Evolutionary conservation across 2,888 invertebrate species (phyloP).

Genomic region (Epinotia demarniana): DNA sequence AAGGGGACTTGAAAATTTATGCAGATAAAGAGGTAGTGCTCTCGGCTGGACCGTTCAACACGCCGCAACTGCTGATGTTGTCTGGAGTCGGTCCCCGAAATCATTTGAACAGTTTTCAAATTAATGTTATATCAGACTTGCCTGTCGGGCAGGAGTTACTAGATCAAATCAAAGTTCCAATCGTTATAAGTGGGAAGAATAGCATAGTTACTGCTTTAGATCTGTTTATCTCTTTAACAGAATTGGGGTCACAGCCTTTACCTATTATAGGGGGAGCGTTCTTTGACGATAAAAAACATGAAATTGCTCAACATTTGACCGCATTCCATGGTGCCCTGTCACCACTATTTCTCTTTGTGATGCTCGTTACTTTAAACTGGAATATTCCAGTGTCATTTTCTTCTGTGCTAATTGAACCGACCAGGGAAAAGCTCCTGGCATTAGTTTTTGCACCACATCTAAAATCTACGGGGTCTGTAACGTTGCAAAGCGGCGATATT

Average conservation of each 20-base stretch:
- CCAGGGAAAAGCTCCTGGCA: constrained; percentile 15
- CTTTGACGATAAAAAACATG: not conserved
- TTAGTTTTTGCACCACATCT: constrained; percentile 9
- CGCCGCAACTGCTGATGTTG: constrained; percentile 38
- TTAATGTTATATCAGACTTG: constrained; percentile 28
- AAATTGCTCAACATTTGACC: constrained; percentile 2
- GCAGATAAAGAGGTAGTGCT: constrained; percentile 28
- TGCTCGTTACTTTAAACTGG: constrained; percentile 24
- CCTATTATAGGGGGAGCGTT: constrained; percentile 19
- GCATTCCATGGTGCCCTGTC: constrained; percentile 5
- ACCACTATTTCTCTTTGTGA: constrained; percentile 13
- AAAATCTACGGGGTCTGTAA: constrained; percentile 36
- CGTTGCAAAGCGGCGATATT: constrained; percentile 30
- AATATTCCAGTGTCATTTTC: constrained; percentile 18
- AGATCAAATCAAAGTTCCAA: constrained; percentile 30
- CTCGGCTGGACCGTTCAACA: constrained; percentile 31
- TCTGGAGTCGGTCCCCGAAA: constrained; percentile 40
- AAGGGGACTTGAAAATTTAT: constrained; percentile 37
- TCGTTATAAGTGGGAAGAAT: constrained; percentile 24
- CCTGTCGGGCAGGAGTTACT: constrained; percentile 33
- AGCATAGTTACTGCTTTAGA: constrained; percentile 7
- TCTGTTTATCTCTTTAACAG: not conserved
- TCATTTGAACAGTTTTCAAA: constrained; percentile 21
- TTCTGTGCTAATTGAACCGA: constrained; percentile 1
- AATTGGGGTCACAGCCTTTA: constrained; percentile 1